phyloP scores from a whole-genome alignment of 2,888 invertebrate species.

The Coremacera marginata region DNA sequence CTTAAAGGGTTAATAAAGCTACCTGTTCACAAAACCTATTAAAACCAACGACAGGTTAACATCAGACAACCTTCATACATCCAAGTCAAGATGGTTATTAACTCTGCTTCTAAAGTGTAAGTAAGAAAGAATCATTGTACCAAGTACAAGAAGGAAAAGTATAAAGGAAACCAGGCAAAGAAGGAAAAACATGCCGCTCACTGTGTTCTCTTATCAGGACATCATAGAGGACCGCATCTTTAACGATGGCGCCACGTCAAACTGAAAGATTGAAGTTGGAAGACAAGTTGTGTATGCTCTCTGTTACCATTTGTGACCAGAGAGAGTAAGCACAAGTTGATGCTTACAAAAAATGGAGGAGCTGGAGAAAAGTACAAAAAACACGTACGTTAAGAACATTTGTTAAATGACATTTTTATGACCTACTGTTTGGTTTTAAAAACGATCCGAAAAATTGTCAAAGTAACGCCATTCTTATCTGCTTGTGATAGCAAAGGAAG shows the following conservation, averaged over 20 bases:
- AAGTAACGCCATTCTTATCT: conserved; percentile 32
- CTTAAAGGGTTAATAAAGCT: too few species aligned
- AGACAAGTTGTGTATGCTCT: not conserved
- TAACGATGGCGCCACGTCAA: conserved; percentile 69
- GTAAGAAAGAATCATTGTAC: not conserved
- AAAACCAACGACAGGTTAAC: not conserved
- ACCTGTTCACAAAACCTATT: too few species aligned
- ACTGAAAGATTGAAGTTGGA: conserved; percentile 62
- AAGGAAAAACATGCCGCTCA: conserved; percentile 1
- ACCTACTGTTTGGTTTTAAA: conserved; percentile 30
- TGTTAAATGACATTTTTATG: conserved; percentile 33
- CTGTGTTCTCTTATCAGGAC: conserved; percentile 61
- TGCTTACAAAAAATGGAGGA: not conserved
- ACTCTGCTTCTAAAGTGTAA: not conserved
- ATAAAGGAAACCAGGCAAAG: not conserved
- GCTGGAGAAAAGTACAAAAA: not conserved
- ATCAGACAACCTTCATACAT: not conserved
- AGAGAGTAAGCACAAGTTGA: too few species aligned
- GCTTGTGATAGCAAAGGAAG: not conserved
- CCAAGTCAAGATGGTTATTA: not conserved
- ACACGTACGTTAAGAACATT: conserved; percentile 20
- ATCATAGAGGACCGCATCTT: conserved; percentile 69
- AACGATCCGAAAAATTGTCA: conserved; percentile 29
- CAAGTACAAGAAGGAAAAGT: not conserved
- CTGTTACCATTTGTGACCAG: too few species aligned